Base-by-base conservation (phyloP, 2,888 invertebrate species). In the Caenorhabditis panamensis region DNA sequence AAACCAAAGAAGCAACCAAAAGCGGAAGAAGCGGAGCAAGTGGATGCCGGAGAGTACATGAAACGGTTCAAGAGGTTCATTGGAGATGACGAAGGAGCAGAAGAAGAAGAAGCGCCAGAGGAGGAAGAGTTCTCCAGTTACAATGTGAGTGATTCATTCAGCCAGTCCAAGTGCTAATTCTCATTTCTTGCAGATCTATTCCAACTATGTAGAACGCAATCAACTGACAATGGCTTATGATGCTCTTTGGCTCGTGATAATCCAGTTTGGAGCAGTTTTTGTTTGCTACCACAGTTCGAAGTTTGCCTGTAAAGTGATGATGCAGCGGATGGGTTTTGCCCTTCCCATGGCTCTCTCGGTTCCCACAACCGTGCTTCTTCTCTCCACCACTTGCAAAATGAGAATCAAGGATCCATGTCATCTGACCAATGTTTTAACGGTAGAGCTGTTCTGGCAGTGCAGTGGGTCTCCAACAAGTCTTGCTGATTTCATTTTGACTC, bases 261-360 rank as follows among this genome's bases (percentile, higher is more conserved):
- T 91, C 3, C 90, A 90, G 77, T 77, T 87, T 28, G 79, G 88
- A 9, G 89, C 91, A 2, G 90, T 91, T 1, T 88, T 92, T 11
- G 66, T 92, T 6, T 91, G 92, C 88, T 91, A 92, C 89, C 92
- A 92, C 77, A 91, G 92, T 44, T 92, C 91, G 44, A 92, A 93
- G 76, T 92, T 93, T 82, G 92, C 93, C 1, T 93, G 93, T 86
- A 90, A 91, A 82, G 90, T 90, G 8, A 87, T 89, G 85, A 97
- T 98, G 86, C 98, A 98, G 93, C 95, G 96, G 24, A 96, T 97
- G 93, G 96, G 97, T 91, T 97, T 96, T 91, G 96, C 98, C 0
- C 95, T 98, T 88, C 97, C 98, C 0, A 95, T 98, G 6, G 96
- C 95, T 91, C 93, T 98, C 82, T 95, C 96, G 0, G 95, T 96